phyloP scores from a whole-genome alignment of 2,113 vertebrate species.

The Percopsis transmontana region DNA sequence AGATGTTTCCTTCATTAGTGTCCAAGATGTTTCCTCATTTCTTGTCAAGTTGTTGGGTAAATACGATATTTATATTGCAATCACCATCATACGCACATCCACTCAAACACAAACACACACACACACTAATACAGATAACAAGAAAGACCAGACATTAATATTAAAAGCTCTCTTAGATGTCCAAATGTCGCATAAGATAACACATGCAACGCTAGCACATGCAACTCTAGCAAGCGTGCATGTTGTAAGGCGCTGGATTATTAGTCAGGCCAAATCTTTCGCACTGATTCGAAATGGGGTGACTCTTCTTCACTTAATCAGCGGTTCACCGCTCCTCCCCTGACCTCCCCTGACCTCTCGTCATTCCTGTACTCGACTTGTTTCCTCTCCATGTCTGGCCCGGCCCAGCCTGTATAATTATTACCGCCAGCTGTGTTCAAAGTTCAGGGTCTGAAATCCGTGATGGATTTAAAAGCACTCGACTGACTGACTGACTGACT shows the following conservation, averaged over 20 bases:
- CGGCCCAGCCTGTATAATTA: slow-evolving; percentile 51
- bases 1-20: slow-evolving; percentile 60
- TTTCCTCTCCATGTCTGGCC: slow-evolving; percentile 1
- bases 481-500: slow-evolving; percentile 26
- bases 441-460: slow-evolving; percentile 69
- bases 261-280: neutral
- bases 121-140: no score
- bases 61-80: slow-evolving; percentile 42
- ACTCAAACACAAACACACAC: no score
- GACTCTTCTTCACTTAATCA: neutral
- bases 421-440: slow-evolving; percentile 50
- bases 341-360: slow-evolving; percentile 11
- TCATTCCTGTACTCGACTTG: neutral
- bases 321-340: neutral
- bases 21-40: slow-evolving; percentile 59
- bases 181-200: no score
- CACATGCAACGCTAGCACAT: no score
- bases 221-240: no score
- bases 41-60: slow-evolving; percentile 35
- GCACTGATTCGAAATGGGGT: neutral
- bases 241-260: no score
- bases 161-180: no score
- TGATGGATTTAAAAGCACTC: slow-evolving; percentile 62
- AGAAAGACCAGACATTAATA: no score
- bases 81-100: neutral